phyloP scores from a whole-genome alignment of 2,888 invertebrate species.

The Drepana falcataria region DNA sequence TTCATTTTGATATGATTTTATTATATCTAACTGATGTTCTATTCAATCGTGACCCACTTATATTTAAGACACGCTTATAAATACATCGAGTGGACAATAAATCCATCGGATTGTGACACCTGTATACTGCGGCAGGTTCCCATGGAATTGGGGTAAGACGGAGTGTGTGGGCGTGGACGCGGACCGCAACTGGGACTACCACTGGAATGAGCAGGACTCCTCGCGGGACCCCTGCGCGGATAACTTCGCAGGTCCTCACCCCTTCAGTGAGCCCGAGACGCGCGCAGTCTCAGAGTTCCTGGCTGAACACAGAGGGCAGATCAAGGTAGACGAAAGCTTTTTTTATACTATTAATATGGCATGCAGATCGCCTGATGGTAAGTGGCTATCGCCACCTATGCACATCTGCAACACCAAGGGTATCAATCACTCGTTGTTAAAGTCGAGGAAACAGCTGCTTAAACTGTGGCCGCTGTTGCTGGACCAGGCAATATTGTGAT shows the following conservation, averaged over 20 bases:
- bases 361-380: no score
- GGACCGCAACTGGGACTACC: conserved; percentile 87
- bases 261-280: conserved; percentile 89
- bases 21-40: background rate
- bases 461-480: no score
- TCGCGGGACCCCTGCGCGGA: conserved; percentile 86
- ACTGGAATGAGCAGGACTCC: conserved; percentile 84
- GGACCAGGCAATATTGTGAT: no score
- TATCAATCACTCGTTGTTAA: no score
- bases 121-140: conserved; percentile 47
- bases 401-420: no score
- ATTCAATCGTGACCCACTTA: background rate
- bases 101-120: background rate
- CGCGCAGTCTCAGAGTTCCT: conserved; percentile 81
- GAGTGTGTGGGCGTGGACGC: conserved; percentile 87
- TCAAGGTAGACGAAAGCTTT: conserved; percentile 64
- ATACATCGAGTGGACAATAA: background rate
- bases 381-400: no score
- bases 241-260: conserved; percentile 83
- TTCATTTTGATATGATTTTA: background rate
- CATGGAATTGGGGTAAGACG: conserved; percentile 78
- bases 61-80: background rate
- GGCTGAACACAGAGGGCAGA: conserved; percentile 77
- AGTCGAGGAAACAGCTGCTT: no score
- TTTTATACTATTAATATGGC: no score